Conservation (phyloP, 2,113 vertebrate species). For the Brevimyrus niger region DNA sequence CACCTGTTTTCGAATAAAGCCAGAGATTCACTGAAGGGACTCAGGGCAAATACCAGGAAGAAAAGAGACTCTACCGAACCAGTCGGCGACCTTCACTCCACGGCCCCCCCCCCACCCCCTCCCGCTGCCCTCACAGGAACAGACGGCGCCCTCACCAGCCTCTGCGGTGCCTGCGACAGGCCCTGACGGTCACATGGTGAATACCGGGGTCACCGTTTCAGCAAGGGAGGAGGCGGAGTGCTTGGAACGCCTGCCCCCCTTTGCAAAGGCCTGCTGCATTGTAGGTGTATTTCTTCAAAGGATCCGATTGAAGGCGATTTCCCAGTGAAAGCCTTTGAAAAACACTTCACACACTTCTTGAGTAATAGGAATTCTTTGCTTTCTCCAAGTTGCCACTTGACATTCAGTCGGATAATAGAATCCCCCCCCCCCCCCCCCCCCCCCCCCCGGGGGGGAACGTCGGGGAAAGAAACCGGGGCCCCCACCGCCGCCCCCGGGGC, state of each 20-base stretch:
- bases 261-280: not conserved
- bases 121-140: not conserved
- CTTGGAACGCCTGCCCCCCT: not conserved
- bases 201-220: not conserved
- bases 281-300: constrained; percentile 12
- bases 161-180: not conserved
- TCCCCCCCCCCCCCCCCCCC: not conserved
- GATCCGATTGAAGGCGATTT: not conserved
- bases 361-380: constrained; percentile 5
- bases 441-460: too few relatives aligned
- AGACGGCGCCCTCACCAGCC: not conserved
- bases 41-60: not conserved
- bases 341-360: not conserved
- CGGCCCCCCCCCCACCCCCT: not conserved
- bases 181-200: not conserved
- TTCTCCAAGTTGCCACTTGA: constrained; percentile 2
- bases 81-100: not conserved
- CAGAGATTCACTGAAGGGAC: not conserved
- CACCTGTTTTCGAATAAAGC: not conserved
- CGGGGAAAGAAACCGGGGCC: too few relatives aligned
- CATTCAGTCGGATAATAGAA: constrained; percentile 25
- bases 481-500: too few relatives aligned
- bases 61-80: not conserved
- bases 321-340: not conserved
- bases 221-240: not conserved